Conservation (phyloP, 2,797 vertebrate genomes). For the Spizella passerina region DNA sequence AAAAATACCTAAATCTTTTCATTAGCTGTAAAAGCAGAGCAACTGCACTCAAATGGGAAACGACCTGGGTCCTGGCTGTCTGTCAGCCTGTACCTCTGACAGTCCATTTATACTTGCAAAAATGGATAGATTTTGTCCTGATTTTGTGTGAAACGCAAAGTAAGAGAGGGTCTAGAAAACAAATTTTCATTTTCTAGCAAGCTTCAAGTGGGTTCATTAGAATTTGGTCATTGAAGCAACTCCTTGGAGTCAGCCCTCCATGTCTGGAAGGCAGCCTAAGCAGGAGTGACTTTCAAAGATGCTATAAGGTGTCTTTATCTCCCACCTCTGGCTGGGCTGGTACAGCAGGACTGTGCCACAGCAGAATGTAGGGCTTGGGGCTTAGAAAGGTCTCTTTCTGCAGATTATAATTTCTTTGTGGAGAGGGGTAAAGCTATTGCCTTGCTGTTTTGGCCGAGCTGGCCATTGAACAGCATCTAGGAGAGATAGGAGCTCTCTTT, state of each 20-base stretch:
- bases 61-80: accelerated
- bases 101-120: background rate
- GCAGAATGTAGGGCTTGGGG: background rate
- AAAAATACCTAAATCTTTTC: background rate
- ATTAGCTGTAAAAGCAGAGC: background rate
- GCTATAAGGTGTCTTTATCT: background rate
- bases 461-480: background rate
- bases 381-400: background rate
- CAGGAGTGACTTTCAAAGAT: background rate
- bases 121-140: background rate
- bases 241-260: background rate
- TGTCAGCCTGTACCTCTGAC: background rate
- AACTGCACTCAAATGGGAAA: background rate
- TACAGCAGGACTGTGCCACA: background rate
- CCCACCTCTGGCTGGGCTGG: background rate
- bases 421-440: background rate
- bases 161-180: background rate
- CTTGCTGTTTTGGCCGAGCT: background rate
- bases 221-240: background rate
- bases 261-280: background rate
- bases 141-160: background rate
- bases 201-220: background rate
- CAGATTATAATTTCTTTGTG: background rate
- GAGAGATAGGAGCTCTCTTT: background rate
- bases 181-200: background rate